Evolutionary conservation across 1,140 invertebrate species (phyloP).

Genomic region (Cephus cinctus): DNA sequence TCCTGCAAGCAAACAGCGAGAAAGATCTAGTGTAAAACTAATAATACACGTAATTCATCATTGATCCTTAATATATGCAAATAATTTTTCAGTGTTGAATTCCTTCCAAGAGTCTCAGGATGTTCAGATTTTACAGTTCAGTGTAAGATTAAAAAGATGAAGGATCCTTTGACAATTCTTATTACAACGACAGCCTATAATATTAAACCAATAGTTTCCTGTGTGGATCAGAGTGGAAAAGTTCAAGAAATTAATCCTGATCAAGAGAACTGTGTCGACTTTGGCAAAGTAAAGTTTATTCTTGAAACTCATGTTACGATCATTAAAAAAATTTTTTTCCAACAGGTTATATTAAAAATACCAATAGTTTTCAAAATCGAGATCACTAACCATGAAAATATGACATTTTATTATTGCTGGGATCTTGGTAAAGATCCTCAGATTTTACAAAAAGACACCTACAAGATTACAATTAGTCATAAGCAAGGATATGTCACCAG

Average conservation of each 20-base stretch:
- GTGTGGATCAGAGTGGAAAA: constrained; percentile 20
- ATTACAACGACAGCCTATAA: constrained; percentile 36
- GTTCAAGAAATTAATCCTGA: constrained; percentile 25
- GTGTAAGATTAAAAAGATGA: constrained; percentile 44
- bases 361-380: constrained; percentile 32
- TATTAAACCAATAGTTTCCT: constrained; percentile 28
- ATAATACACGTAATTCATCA: constrained; percentile 4
- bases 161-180: constrained; percentile 36
- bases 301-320: background rate
- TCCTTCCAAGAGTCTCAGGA: constrained; percentile 36
- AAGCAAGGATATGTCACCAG: no score
- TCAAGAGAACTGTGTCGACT: constrained; percentile 43
- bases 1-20: constrained; percentile 32
- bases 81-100: constrained; percentile 40
- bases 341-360: constrained; percentile 34
- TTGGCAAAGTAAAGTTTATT: constrained; percentile 37
- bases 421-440: constrained; percentile 28
- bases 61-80: background rate
- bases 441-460: background rate
- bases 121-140: constrained; percentile 41
- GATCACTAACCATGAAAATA: constrained; percentile 42
- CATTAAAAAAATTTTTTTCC: background rate
- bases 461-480: no score
- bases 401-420: constrained; percentile 46
- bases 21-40: constrained; percentile 28